Evolutionary conservation across 2,888 invertebrate species (phyloP).

Genomic region (Ellobium chinense): DNA sequence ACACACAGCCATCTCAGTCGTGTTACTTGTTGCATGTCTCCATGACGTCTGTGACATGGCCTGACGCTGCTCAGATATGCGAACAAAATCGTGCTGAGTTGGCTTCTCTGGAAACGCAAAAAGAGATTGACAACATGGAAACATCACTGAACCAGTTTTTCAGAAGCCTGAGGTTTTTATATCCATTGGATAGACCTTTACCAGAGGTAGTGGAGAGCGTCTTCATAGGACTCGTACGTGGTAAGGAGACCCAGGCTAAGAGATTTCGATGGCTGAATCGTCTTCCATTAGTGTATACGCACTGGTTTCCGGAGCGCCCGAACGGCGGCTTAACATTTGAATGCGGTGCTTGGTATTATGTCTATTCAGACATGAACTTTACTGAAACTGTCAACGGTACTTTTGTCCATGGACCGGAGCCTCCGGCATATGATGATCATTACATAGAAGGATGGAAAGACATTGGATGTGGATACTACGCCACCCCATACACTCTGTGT

Average conservation of each 20-base stretch:
- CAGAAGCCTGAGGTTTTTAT: background rate
- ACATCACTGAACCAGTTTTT: background rate
- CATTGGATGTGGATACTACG: background rate
- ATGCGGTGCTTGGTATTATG: background rate
- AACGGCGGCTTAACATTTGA: background rate
- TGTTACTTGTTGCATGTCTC: constrained; percentile 4
- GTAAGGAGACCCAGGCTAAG: background rate
- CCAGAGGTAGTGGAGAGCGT: no score
- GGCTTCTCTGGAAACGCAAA: constrained; percentile 13
- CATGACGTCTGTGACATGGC: no score
- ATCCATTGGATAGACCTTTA: background rate
- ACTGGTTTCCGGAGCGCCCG: background rate
- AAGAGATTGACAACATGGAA: background rate
- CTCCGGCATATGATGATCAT: background rate
- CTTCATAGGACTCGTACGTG: background rate
- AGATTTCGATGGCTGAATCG: constrained; percentile 2
- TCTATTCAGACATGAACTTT: no score
- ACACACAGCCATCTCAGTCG: background rate
- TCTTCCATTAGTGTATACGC: background rate
- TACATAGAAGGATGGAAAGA: background rate
- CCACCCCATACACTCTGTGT: background rate
- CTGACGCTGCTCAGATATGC: background rate
- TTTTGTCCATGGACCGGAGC: no score
- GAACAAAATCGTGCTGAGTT: background rate
- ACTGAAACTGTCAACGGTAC: no score